Evolutionary conservation across 2,797 vertebrate genomes (phyloP), one percentile per base, ranked within the genome.

Genomic region (Siniperca scherzeri): DNA sequence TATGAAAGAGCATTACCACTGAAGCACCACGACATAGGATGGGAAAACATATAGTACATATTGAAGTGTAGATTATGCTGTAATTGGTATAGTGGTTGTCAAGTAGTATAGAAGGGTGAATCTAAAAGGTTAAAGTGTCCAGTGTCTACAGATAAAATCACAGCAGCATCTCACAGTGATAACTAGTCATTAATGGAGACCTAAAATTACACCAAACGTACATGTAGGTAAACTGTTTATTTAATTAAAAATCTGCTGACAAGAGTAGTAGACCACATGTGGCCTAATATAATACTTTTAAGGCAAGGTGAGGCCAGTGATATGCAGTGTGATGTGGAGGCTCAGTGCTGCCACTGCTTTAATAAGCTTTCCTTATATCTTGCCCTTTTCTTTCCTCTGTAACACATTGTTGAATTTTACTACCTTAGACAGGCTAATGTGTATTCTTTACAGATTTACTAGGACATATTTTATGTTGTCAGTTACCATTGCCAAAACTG

Each of bases 71-170:
- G 48, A 62, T 62, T 7, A 70, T 6, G 38, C 27, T 66, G 17
- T 65, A 78, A 70, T 48, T 38, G 21, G 22, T 13, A 22, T 25
- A 56, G 27, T 60, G 55, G 48, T 27, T 61, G n/a, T 46, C 25
- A 22, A 25, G 44, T 61, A 30, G 68, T 46, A 13, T 40, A 46
- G 42, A 48, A 6, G 3, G 40, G 4, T 38, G 30, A 27, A 16
- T 56, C 27, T 69, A 33, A 65, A 78, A 70, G 40, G 40, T 57
- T 67, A 65, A 64, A 48, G 10, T 62, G 27, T 48, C 25, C 21
- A 53, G 27, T 40, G 12, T 55, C 10, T 11, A 17, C 25, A 74
- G 33, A 59, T 25, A 12, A 74, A 61, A 60, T 52, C 36, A n/a
- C n/a, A 55, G 62, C 25, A 56, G 48, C 30, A 30, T 52, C 38